phyloP scores from a whole-genome alignment of 2,797 vertebrate genomes.

The Microhierax caerulescens region DNA sequence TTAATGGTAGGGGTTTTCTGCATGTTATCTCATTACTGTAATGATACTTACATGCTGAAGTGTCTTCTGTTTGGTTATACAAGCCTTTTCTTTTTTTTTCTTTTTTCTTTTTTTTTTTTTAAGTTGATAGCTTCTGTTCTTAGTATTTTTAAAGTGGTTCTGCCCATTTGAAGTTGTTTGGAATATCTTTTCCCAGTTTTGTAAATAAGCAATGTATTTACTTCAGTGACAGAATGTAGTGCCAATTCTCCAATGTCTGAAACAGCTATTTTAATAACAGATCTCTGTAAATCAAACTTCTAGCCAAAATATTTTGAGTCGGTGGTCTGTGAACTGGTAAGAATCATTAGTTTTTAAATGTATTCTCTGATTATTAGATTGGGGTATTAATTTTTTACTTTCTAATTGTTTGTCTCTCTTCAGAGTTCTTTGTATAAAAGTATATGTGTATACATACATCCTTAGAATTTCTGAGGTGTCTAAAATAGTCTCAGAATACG shows the following conservation, averaged over 20 bases:
- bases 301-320: background rate
- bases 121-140: background rate
- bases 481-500: background rate
- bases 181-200: background rate
- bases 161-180: background rate
- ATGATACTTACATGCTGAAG: constrained; percentile 7
- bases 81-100: background rate
- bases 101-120: too few relatives aligned
- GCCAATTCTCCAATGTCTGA: background rate
- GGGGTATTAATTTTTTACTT: background rate
- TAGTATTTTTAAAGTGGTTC: background rate
- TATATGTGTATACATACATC: background rate
- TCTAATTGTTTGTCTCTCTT: background rate
- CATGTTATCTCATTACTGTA: constrained; percentile 32
- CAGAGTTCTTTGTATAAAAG: background rate
- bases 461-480: background rate
- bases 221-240: background rate
- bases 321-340: background rate
- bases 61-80: constrained; percentile 43
- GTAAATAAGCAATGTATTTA: background rate
- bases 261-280: background rate
- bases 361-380: background rate
- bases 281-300: background rate
- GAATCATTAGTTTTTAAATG: background rate
- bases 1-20: constrained; percentile 77